Base-by-base conservation (phyloP, 2,888 invertebrate genomes). In the Strigamia maritima region DNA sequence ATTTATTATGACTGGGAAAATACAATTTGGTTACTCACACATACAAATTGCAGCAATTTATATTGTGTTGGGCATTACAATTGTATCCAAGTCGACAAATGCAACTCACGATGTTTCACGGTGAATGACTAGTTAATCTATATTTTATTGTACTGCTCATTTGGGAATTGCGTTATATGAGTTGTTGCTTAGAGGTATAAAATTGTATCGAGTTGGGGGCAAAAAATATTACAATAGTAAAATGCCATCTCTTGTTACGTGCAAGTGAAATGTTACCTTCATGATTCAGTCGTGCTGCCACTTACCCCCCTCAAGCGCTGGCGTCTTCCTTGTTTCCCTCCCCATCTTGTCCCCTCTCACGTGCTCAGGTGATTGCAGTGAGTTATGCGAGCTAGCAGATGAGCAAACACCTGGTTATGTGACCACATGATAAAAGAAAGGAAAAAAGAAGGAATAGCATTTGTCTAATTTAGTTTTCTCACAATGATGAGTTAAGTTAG, bases 201-300 rank as follows among this genome's bases (percentile, higher is more conserved):
- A 10, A n/a, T 10, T 49, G 49, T 49, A 49, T 49, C 49, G 49
- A 49, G 49, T 49, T 49, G n/a, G n/a, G n/a, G n/a, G n/a, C n/a
- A 40, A 40, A 49, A 49, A 49, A 49, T 49, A n/a, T 14, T 49
- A 49, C 49, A 49, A 49, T 49, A n/a, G 49, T 49, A n/a, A 49
- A 49, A 49, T n/a, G 49, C 49, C 49, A 49, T 49, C 49, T 49
- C 49, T 49, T 49, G 49, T 49, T 49, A 49, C 49, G 14, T 49
- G 49, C 49, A n/a, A 49, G 49, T 49, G 49, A 49, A 49, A 49
- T 49, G 49, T 49, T 49, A 49, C 49, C 49, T 49, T 49, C 49
- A 49, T 49, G 49, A 49, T 49, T 49, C 49, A 49, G 49, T 49
- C 49, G 49, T 49, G 49, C 49, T 49, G 49, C 16, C 49, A 49